A percentile compares a stretch with the other conserved stretches of the same genome.
Evolutionary conservation across 2,888 invertebrate species (phyloP).

Genomic region (Elmis aenea): DNA sequence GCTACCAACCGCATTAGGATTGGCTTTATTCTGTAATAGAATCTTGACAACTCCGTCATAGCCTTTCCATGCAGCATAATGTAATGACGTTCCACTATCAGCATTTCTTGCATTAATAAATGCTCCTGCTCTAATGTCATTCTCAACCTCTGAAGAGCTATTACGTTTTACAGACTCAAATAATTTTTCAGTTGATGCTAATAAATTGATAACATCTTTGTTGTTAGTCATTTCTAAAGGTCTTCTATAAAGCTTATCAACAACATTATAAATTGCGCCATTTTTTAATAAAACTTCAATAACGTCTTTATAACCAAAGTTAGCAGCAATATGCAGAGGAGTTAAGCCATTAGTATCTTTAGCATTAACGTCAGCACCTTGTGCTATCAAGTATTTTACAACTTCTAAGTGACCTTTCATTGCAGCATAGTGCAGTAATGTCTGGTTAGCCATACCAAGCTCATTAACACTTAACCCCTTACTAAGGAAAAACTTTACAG

Average conservation of each 20-base stretch:
- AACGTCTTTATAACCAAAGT: slow-evolving; percentile 24
- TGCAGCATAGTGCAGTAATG: slow-evolving; percentile 20
- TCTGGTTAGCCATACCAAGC: too few relatives aligned
- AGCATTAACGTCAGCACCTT: slow-evolving; percentile 15
- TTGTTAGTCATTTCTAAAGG: slow-evolving; percentile 15
- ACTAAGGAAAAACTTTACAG: too few relatives aligned
- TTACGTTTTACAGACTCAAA: too few relatives aligned
- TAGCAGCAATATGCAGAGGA: slow-evolving; percentile 30
- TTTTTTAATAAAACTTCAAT: slow-evolving; percentile 14
- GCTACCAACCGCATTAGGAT: slow-evolving; percentile 12
- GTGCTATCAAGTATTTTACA: slow-evolving; percentile 13
- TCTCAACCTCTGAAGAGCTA: too few relatives aligned
- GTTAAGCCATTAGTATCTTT: slow-evolving; percentile 21
- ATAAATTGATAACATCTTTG: too few relatives aligned
- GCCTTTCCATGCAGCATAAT: slow-evolving; percentile 26
- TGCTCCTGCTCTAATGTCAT: slow-evolving; percentile 7
- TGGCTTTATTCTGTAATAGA: too few relatives aligned
- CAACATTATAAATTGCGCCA: slow-evolving; percentile 9
- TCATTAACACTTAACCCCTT: too few relatives aligned
- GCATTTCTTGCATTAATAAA: slow-evolving; percentile 7
- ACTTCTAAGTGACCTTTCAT: slow-evolving; percentile 11
- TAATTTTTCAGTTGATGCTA: too few relatives aligned
- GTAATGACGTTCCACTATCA: slow-evolving; percentile 24
- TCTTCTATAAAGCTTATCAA: slow-evolving; percentile 6
- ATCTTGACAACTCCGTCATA: slow-evolving; percentile 20